Conservation (phyloP, 2,113 vertebrate species). For the Oryzias curvinotus region DNA sequence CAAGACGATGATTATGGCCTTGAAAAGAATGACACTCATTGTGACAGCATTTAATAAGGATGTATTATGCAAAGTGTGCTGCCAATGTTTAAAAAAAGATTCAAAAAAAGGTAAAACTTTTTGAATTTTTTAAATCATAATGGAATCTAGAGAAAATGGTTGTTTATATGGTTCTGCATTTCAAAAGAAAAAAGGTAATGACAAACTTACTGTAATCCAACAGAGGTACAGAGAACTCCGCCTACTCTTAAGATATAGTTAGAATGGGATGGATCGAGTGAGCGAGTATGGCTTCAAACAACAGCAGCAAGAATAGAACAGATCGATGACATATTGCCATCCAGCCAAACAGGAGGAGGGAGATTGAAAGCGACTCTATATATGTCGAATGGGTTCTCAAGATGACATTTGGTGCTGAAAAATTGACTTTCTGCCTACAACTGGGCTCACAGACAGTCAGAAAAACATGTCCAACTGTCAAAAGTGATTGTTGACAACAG, state of each 20-base stretch:
- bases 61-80: no score
- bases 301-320: constrained; percentile 45
- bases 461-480: constrained; percentile 27
- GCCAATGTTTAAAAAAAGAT: no score
- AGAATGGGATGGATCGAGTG: constrained; percentile 29
- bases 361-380: constrained; percentile 17
- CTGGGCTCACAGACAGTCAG: constrained; percentile 2
- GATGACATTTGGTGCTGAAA: constrained; percentile 38
- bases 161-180: no score
- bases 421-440: constrained; percentile 43
- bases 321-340: constrained; percentile 49
- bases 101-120: no score
- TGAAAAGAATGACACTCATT: no score
- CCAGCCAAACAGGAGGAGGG: constrained; percentile 30
- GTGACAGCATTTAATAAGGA: no score
- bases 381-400: constrained; percentile 22
- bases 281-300: constrained; percentile 48
- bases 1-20: no score
- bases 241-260: constrained; percentile 5
- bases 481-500: constrained; percentile 42
- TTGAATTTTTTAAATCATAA: no score
- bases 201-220: no score
- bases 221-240: constrained; percentile 5
- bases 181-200: no score
- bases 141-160: no score